phyloP scores from a whole-genome alignment of 2,113 vertebrate genomes.

The Podarcis muralis region DNA sequence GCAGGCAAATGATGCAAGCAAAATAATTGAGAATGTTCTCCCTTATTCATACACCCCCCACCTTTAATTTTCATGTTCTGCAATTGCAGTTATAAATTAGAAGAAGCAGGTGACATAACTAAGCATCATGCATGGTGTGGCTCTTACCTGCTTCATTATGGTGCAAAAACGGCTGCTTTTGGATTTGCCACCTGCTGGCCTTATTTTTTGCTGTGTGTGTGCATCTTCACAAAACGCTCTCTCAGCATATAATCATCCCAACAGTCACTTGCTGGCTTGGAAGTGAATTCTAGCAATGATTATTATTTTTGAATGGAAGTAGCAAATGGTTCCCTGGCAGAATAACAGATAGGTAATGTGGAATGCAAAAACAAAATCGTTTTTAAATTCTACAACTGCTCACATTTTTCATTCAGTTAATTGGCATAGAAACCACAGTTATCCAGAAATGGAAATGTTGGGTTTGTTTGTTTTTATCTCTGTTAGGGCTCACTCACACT shows the following conservation, averaged over 20 bases:
- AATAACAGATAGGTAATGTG: neutral
- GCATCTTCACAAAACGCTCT: neutral
- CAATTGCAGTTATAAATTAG: neutral
- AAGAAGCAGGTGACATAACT: neutral
- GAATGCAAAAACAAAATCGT: neutral
- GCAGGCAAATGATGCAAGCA: too few relatives aligned
- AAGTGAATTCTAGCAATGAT: slow-evolving; percentile 10
- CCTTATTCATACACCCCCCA: neutral
- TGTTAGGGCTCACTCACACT: neutral
- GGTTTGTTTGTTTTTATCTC: neutral
- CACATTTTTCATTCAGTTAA: neutral
- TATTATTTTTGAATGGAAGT: neutral
- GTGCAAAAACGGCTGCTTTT: neutral
- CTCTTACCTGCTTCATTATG: neutral
- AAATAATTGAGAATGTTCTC: neutral
- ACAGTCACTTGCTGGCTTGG: slow-evolving; percentile 1
- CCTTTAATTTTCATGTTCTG: neutral
- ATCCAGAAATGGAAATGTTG: neutral
- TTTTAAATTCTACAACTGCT: neutral
- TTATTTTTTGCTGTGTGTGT: neutral
- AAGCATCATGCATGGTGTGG: neutral
- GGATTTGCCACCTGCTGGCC: neutral
- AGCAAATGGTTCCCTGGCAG: slow-evolving; percentile 6
- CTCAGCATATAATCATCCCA: neutral
- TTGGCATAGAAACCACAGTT: neutral